Evolutionary conservation across 2,888 invertebrate genomes (phyloP).

Genomic region (Dermolepida albohirtum): DNA sequence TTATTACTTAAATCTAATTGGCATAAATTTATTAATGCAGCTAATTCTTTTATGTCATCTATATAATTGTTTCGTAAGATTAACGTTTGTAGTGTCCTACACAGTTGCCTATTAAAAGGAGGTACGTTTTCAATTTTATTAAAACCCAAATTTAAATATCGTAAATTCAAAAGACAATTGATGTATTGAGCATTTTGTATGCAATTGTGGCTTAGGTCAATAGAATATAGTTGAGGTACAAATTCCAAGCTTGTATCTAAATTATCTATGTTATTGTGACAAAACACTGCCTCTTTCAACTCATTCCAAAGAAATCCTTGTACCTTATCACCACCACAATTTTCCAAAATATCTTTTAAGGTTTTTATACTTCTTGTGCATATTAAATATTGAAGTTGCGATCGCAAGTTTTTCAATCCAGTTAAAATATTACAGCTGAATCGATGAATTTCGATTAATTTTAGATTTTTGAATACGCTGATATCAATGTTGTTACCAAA

Average conservation of each 20-base stretch:
- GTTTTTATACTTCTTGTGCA: constrained; percentile 65
- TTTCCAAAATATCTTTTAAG: constrained; percentile 66
- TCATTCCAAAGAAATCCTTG: constrained; percentile 73
- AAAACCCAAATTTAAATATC: constrained; percentile 72
- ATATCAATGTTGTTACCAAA: constrained; percentile 64
- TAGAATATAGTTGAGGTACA: constrained; percentile 71
- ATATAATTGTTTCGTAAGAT: constrained; percentile 75
- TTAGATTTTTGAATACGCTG: constrained; percentile 70
- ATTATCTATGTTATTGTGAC: constrained; percentile 68
- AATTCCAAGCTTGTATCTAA: constrained; percentile 71
- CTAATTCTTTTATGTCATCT: constrained; percentile 70
- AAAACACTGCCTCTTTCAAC: constrained; percentile 69
- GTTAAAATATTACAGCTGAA: constrained; percentile 67
- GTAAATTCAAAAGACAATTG: constrained; percentile 71
- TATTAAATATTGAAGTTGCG: constrained; percentile 69
- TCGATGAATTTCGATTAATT: constrained; percentile 70
- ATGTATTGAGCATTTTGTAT: constrained; percentile 69
- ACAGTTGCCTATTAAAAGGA: constrained; percentile 68
- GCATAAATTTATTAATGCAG: constrained; percentile 68
- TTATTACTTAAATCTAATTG: constrained; percentile 75
- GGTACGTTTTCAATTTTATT: constrained; percentile 72
- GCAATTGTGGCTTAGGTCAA: constrained; percentile 75
- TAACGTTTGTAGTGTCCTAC: constrained; percentile 65
- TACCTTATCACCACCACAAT: constrained; percentile 72
- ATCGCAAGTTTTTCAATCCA: constrained; percentile 71